Percentiles rank a stretch among this genome's conserved stretches.
Evolutionary conservation across 2,797 vertebrate species (phyloP).

Genomic region (Ptychobarbus kaznakovi): DNA sequence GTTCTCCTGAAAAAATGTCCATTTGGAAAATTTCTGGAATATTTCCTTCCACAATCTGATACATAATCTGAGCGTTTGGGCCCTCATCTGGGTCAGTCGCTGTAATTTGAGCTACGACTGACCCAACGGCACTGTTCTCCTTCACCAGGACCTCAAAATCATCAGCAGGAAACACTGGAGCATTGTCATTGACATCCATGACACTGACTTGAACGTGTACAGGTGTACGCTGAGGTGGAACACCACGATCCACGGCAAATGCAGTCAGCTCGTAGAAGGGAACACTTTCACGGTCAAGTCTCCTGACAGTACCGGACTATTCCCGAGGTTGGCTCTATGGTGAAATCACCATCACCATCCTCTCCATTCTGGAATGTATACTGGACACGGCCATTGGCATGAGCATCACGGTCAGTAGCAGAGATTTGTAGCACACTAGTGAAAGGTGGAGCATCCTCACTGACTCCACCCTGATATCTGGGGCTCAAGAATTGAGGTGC

Average conservation of each 20-base stretch:
- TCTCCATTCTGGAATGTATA: slow-evolving; percentile 99
- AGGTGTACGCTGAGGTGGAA: slow-evolving; percentile 91
- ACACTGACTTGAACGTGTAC: slow-evolving; percentile 94
- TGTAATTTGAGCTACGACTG: slow-evolving; percentile 94
- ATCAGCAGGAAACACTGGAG: slow-evolving; percentile 93
- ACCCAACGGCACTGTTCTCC: slow-evolving; percentile 96
- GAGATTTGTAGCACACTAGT: slow-evolving; percentile 97
- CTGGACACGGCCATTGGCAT: slow-evolving; percentile 93
- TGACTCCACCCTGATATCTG: slow-evolving; percentile 92
- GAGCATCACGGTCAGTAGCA: slow-evolving; percentile 94
- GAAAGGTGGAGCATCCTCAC: slow-evolving; percentile 94
- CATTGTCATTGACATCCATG: slow-evolving; percentile 96
- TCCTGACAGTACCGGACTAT: slow-evolving; percentile 92
- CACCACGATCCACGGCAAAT: slow-evolving; percentile 92
- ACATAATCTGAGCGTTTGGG: slow-evolving; percentile 96
- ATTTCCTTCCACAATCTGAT: slow-evolving; percentile 98
- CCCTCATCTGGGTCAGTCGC: slow-evolving; percentile 95
- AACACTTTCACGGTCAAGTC: slow-evolving; percentile 91
- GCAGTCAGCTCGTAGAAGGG: slow-evolving; percentile 95
- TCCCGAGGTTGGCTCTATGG: slow-evolving; percentile 96
- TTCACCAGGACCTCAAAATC: slow-evolving; percentile 96
- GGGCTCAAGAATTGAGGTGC: slow-evolving; percentile 94
- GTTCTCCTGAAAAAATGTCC: slow-evolving; percentile 99
- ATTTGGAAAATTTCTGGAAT: slow-evolving; percentile 99
- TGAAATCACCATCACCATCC: slow-evolving; percentile 97